Conservation (phyloP, 2,888 invertebrate genomes). For the Eurytoma adleriae region DNA sequence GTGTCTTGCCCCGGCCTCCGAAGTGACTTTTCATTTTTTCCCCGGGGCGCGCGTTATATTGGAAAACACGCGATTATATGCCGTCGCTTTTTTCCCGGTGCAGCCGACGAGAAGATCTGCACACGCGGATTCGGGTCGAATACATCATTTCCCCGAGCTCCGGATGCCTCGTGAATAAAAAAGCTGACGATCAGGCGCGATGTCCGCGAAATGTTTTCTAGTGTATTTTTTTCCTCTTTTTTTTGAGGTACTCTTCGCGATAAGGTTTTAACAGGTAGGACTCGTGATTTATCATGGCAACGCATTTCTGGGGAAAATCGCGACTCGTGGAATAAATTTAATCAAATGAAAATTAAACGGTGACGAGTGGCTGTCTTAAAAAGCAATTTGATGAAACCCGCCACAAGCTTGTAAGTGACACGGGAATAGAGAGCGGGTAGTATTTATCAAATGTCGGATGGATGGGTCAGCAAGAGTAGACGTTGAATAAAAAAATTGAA, state of each 20-base stretch:
- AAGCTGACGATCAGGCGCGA: constrained; percentile 47
- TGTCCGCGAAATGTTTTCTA: constrained; percentile 19
- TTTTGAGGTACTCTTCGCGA: not conserved
- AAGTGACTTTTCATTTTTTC: constrained; percentile 27
- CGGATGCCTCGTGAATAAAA: constrained; percentile 54
- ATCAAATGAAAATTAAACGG: constrained; percentile 41
- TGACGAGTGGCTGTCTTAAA: constrained; percentile 21
- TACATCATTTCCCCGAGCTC: constrained; percentile 33
- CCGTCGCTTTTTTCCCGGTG: constrained; percentile 17
- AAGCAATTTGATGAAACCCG: constrained; percentile 30
- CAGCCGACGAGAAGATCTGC: constrained; percentile 30
- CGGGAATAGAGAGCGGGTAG: not conserved
- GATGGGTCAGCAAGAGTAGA: not conserved
- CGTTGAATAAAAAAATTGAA: too few relatives aligned
- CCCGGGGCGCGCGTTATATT: not conserved
- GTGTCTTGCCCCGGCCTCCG: not conserved
- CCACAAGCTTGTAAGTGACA: constrained; percentile 9
- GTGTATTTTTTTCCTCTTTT: not conserved
- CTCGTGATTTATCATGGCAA: constrained; percentile 45
- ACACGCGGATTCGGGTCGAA: constrained; percentile 44
- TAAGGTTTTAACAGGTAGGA: too few relatives aligned
- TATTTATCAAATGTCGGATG: constrained; percentile 37
- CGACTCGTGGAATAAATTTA: constrained; percentile 18
- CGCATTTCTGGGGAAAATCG: not conserved
- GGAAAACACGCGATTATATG: constrained; percentile 38